These are phyloP conservation scores for Pecten maximus DNA, from an alignment of 2,888 invertebrate genomes.

Conservation along the genomic window DNA sequence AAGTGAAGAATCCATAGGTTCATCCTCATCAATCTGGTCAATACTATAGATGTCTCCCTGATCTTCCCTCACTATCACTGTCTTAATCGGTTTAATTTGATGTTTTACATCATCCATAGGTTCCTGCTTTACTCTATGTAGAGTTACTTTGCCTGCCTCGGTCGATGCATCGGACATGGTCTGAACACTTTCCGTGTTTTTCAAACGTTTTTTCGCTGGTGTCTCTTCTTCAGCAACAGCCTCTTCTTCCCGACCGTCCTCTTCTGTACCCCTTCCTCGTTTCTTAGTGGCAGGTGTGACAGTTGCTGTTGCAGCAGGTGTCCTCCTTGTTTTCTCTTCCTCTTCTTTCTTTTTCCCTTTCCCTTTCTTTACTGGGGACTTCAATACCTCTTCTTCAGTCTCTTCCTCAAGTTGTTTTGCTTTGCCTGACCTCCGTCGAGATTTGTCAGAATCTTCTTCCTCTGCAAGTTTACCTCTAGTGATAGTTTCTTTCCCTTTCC, in stretches of 20 bases:
- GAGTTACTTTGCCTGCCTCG: slow-evolving; percentile 45
- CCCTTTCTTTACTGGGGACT: slow-evolving; percentile 38
- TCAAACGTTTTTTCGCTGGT: slow-evolving; percentile 49
- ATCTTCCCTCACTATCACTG: slow-evolving; percentile 46
- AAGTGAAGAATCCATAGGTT: slow-evolving; percentile 12
- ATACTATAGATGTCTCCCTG: slow-evolving; percentile 66
- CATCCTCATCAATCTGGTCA: slow-evolving; percentile 65
- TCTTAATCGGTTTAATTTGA: slow-evolving; percentile 44
- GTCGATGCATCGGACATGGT: slow-evolving; percentile 51
- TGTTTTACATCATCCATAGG: slow-evolving; percentile 57
- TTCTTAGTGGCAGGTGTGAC: slow-evolving; percentile 47
- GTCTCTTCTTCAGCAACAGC: slow-evolving; percentile 37
- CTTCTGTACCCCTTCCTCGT: slow-evolving; percentile 41
- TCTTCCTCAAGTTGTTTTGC: slow-evolving; percentile 15
- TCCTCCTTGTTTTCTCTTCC: slow-evolving; percentile 11
- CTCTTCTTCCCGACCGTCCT: slow-evolving; percentile 38
- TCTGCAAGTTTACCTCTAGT: slow-evolving; percentile 36
- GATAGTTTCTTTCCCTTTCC: neutral
- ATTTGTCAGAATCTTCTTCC: slow-evolving; percentile 43
- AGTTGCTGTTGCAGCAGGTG: slow-evolving; percentile 47
- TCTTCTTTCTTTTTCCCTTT: slow-evolving; percentile 16
- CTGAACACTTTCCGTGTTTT: slow-evolving; percentile 33
- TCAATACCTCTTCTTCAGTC: neutral
- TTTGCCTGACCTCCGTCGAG: neutral
- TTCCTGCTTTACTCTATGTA: slow-evolving; percentile 58